Conservation (phyloP, 2,888 invertebrate genomes). For the Mesoligia furuncula region DNA sequence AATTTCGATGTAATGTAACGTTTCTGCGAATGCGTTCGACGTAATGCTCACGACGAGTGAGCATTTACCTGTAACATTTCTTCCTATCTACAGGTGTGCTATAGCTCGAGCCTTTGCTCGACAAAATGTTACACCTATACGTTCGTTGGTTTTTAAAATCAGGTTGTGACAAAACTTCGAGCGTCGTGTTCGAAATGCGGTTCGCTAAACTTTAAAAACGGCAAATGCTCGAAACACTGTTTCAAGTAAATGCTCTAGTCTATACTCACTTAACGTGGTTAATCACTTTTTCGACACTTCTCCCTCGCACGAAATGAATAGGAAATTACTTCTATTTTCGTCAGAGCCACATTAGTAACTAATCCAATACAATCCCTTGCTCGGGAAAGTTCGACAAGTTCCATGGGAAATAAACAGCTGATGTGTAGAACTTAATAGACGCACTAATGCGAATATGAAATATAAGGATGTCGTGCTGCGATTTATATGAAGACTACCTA, state of each 20-base stretch:
- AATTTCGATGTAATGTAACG: too few relatives aligned
- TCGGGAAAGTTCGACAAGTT: conserved; percentile 44
- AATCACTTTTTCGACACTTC: background rate
- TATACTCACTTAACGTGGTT: background rate
- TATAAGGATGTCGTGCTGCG: conserved; percentile 14
- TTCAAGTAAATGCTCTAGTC: too few relatives aligned
- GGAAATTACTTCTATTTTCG: conserved; percentile 16
- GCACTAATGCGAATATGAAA: conserved; percentile 16
- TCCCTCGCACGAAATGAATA: conserved; percentile 5
- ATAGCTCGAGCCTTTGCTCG: too few relatives aligned
- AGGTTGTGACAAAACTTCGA: background rate
- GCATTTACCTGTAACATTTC: too few relatives aligned
- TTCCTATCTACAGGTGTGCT: too few relatives aligned
- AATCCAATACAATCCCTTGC: conserved; percentile 23
- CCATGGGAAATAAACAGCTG: conserved; percentile 52
- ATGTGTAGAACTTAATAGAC: conserved; percentile 6
- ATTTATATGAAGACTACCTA: conserved; percentile 1
- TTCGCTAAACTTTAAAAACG: background rate
- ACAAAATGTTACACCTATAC: too few relatives aligned
- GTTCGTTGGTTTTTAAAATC: too few relatives aligned
- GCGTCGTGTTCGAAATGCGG: background rate
- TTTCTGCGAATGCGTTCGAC: too few relatives aligned
- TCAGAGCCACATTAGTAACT: conserved; percentile 15
- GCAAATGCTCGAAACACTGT: background rate
- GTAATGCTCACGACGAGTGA: too few relatives aligned